Conservation (phyloP, 2,113 vertebrate species). For the Hydrolagus affinis region DNA sequence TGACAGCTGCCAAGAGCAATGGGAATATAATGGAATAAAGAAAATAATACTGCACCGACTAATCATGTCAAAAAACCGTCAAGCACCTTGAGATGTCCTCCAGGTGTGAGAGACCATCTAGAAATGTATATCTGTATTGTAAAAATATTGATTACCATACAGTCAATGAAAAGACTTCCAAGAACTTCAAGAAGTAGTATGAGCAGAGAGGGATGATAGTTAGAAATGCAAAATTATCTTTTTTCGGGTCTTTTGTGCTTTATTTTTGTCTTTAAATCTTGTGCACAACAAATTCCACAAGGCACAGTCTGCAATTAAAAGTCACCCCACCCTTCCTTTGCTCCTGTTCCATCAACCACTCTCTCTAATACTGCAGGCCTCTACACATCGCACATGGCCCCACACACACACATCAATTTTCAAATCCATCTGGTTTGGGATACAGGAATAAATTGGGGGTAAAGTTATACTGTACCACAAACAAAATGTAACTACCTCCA, state of each 20-base stretch:
- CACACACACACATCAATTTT: background rate
- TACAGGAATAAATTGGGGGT: no score
- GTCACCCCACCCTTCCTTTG: conserved; percentile 7
- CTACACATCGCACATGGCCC: background rate
- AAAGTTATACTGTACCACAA: no score
- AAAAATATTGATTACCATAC: background rate
- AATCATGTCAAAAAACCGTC: background rate
- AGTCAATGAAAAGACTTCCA: background rate
- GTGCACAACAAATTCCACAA: background rate
- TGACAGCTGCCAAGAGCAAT: background rate
- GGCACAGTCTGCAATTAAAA: background rate
- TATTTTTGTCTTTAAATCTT: conserved; percentile 18
- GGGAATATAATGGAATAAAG: background rate
- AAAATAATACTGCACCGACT: background rate
- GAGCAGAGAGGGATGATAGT: background rate
- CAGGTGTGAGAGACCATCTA: no score
- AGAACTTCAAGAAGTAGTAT: background rate
- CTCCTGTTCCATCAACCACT: background rate
- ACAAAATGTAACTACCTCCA: background rate
- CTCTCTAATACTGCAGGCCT: background rate
- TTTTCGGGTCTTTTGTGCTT: background rate
- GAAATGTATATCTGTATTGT: no score
- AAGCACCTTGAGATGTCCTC: no score
- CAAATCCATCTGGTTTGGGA: conserved; percentile 5
- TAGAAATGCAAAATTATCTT: background rate